Base-by-base conservation (phyloP, 2,797 vertebrate species). In the Capromys pilorides region DNA sequence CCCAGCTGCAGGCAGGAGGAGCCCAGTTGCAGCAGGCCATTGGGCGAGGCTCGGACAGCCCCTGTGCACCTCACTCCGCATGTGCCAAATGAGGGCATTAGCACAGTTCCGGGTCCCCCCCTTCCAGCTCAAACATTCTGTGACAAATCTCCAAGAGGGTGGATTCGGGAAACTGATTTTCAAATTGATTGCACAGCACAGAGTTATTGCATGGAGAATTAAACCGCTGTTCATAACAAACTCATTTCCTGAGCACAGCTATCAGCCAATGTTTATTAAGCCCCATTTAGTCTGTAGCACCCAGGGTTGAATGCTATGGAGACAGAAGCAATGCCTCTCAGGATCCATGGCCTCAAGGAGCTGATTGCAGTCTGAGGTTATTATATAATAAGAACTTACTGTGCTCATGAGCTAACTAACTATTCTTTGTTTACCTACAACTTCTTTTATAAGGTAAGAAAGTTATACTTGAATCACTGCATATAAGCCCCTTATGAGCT, bases 231-330 rank as follows among this genome's bases (percentile, higher is more conserved):
- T 92, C 61, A 64, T 92, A 80, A 82, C 78, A 86, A 86, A 69
- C 96, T 96, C 90, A 96, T 96, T 96, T 96, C 91, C 94, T 94
- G 96, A 88, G 78, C 93, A 86, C 51, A 86, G 78, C 93, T 62
- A 54, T 79, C 90, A 93, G 57, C 80, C 69, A 5, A 21, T 66
- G 67, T 94, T 97, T 82, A 95, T 95, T 84, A 95, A 88, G 91
- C 84, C 91, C 61, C 83, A 79, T 91, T 95, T 94, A 94, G 84
- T 96, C 89, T 41, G 36, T n/a, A 77, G 81, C 33, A 24, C 36
- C 81, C 57, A 64, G 49, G 41, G 28, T 18, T 81, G 66, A 82
- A 45, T 81, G 89, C 89, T 87, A 1, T 80, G 90, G 90, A 85
- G 92, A 92, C 69, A 82, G 96, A 95, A 78, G 67, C 21, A 54